Conservation (phyloP, 2,888 invertebrate species). For the Nomada fucata region DNA sequence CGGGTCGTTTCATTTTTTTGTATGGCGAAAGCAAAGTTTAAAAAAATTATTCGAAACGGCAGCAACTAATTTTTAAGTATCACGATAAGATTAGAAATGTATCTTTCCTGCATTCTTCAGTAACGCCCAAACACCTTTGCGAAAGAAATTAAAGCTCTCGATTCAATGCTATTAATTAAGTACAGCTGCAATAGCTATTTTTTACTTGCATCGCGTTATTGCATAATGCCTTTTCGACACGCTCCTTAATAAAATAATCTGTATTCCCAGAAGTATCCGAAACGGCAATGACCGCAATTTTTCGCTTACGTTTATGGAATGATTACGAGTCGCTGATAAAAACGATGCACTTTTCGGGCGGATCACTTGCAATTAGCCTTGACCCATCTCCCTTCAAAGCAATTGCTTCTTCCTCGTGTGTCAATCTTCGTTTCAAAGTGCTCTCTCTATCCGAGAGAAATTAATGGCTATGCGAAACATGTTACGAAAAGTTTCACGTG, state of each 20-base stretch:
- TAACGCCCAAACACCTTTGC: too few relatives aligned
- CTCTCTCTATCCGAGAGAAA: neutral
- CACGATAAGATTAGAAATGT: too few relatives aligned
- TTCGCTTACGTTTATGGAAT: constrained; percentile 38
- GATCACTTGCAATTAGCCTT: constrained; percentile 29
- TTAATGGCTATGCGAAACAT: neutral
- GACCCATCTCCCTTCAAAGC: constrained; percentile 1
- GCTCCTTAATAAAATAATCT: constrained; percentile 17
- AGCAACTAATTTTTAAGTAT: too few relatives aligned
- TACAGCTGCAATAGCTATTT: too few relatives aligned
- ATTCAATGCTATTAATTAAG: too few relatives aligned
- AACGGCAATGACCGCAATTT: constrained; percentile 58
- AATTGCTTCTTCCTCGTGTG: neutral
- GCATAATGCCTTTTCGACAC: neutral
- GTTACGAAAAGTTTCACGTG: neutral
- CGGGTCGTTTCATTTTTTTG: neutral
- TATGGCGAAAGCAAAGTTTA: neutral
- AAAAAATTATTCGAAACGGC: too few relatives aligned
- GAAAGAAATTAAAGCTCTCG: too few relatives aligned
- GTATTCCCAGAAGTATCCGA: constrained; percentile 36
- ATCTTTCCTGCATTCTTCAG: too few relatives aligned
- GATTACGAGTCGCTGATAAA: constrained; percentile 41
- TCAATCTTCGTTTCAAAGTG: neutral
- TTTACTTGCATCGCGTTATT: neutral
- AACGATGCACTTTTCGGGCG: constrained; percentile 38